Conservation (phyloP, 2,113 vertebrate species). For the Colossoma macropomum region DNA sequence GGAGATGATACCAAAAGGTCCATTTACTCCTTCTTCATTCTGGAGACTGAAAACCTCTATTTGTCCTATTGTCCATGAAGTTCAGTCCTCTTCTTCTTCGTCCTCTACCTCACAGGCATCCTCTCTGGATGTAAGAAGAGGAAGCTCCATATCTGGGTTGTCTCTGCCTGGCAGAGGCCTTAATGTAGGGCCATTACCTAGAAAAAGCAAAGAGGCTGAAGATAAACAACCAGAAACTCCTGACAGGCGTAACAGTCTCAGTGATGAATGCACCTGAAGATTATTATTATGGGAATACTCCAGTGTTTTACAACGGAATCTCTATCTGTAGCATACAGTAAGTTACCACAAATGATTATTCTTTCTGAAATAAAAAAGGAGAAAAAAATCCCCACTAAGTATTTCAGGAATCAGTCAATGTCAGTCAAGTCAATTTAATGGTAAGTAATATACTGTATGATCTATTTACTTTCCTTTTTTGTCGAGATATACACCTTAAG, state of each 20-base stretch:
- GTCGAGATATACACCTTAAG: too few relatives aligned
- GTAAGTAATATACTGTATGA: too few relatives aligned
- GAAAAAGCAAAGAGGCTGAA: neutral
- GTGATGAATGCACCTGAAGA: too few relatives aligned
- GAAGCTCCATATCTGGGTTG: conserved; percentile 83
- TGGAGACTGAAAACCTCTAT: neutral
- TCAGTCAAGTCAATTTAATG: too few relatives aligned
- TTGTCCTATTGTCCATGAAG: neutral
- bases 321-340: too few relatives aligned
- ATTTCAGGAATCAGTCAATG: too few relatives aligned
- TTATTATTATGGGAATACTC: too few relatives aligned
- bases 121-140: conserved; percentile 72
- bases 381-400: too few relatives aligned
- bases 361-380: too few relatives aligned
- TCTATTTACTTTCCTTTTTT: too few relatives aligned
- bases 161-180: conserved; percentile 70
- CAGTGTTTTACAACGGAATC: too few relatives aligned
- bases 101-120: conserved; percentile 66
- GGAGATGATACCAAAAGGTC: neutral
- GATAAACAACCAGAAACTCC: neutral
- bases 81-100: conserved; percentile 71
- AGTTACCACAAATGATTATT: too few relatives aligned
- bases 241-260: neutral
- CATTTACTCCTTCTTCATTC: neutral
- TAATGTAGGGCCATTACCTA: conserved; percentile 67